Conservation (phyloP, 2,888 invertebrate species). For the Elgonia sp. region DNA sequence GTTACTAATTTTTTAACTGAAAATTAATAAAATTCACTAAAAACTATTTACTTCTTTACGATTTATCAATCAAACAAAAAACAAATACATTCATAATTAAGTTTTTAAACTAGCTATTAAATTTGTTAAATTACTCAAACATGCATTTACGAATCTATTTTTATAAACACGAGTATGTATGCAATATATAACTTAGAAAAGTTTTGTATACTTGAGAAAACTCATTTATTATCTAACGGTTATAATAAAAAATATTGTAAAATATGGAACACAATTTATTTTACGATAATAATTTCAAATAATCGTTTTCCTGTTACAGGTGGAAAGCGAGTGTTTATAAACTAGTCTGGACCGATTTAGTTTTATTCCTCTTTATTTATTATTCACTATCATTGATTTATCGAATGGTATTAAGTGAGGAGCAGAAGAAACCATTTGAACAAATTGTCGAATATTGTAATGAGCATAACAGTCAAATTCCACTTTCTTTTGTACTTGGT, state of each 20-base stretch:
- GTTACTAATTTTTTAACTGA: no score
- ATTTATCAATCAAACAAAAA: no score
- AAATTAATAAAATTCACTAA: no score
- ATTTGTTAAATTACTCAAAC: no score
- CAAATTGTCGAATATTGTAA: slow-evolving; percentile 94
- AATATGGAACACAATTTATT: neutral
- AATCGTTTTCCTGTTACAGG: slow-evolving; percentile 89
- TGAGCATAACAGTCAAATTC: slow-evolving; percentile 95
- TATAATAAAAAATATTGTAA: neutral
- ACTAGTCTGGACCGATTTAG: slow-evolving; percentile 95
- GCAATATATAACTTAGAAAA: no score
- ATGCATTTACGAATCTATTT: no score
- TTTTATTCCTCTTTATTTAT: slow-evolving; percentile 93
- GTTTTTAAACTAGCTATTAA: no score
- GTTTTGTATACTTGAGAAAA: no score
- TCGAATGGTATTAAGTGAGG: slow-evolving; percentile 90
- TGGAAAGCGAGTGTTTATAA: slow-evolving; percentile 98
- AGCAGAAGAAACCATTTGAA: slow-evolving; percentile 93
- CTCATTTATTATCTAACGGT: neutral
- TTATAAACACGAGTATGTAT: no score
- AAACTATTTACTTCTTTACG: no score
- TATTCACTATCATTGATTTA: slow-evolving; percentile 93
- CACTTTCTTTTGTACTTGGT: slow-evolving; percentile 96
- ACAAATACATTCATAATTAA: no score
- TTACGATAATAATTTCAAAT: neutral